Evolutionary conservation across 2,888 invertebrate genomes (phyloP), one percentile per base, ranked within the genome.

Genomic region (Branchellion lobata): DNA sequence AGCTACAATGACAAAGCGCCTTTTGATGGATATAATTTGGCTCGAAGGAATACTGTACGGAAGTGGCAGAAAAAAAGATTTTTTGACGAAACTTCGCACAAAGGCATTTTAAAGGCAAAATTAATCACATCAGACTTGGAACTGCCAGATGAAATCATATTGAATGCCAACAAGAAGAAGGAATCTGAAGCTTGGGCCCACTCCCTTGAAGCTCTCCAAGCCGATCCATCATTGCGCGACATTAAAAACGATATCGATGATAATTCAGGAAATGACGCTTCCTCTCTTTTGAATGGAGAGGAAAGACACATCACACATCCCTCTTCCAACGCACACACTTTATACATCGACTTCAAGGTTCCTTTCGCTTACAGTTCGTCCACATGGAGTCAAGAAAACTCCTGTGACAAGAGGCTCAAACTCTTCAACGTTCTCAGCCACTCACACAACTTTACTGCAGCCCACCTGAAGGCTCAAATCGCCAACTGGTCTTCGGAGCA

Each of bases 291-390:
- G 61, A 24, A 24, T 57, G 61, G 21, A n/a, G 24, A 5, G 14
- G 21, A 40, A 5, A 40, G 40, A 40, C 5, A 5, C n/a, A 57
- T 57, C 5, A 57, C 8, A 3, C 61, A 57, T n/a, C 34, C 33
- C 21, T 78, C 82, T 1, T 78, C 80, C 61, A 82, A 80, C 29
- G 79, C 81, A 47, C 79, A 77, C 57, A 81, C 81, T 18, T 73
- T 80, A 0, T 80, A 73, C 24, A 80, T 79, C 14, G 81, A 86
- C 84, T 85, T 86, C 79, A 84, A 84, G 76, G 80, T 81, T 2
- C 87, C 87, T 3, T 87, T 86, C 40, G 82, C 81, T 31, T 83
- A 83, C 77, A 83, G 82, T 40, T 81, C 83, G 0, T 80, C 81
- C 1, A 80, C 81, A 21, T 83, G 83, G 83, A 75, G 77, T 18